phyloP scores from a whole-genome alignment of 2,888 invertebrate genomes.

The Empis livida region DNA sequence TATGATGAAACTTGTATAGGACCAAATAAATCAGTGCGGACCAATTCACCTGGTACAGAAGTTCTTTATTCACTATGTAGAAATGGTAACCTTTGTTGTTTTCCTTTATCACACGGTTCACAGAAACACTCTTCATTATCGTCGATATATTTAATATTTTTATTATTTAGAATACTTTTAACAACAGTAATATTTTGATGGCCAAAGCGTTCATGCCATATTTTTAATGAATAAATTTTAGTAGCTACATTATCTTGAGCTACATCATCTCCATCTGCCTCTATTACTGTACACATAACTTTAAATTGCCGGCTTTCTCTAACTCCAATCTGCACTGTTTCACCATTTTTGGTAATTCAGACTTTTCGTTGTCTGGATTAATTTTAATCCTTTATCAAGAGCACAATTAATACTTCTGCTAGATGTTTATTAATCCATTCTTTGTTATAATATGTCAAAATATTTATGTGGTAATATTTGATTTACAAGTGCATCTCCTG shows the following conservation, averaged over 20 bases:
- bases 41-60: constrained; percentile 9
- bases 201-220: constrained; percentile 17
- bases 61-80: constrained; percentile 8
- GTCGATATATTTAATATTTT: constrained; percentile 9
- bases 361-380: not conserved
- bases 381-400: constrained; percentile 10
- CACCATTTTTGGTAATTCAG: not conserved
- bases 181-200: constrained; percentile 16
- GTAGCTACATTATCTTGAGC: not conserved
- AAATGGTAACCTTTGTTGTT: constrained; percentile 13
- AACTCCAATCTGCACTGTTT: constrained; percentile 5
- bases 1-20: constrained; percentile 13
- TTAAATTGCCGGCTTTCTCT: constrained; percentile 9
- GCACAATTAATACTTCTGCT: constrained; percentile 13
- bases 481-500: not conserved
- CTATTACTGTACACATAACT: constrained; percentile 7
- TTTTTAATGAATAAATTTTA: constrained; percentile 4
- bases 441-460: constrained; percentile 12
- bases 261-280: constrained; percentile 1
- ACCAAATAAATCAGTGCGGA: constrained; percentile 17
- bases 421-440: constrained; percentile 12
- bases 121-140: constrained; percentile 11
- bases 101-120: constrained; percentile 15
- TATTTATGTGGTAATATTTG: constrained; percentile 5
- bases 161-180: constrained; percentile 9